A percentile compares a stretch with the other conserved stretches of the same genome.
These are phyloP conservation scores for Anadara kagoshimensis DNA, from an alignment of 1,140 invertebrate genomes.

Conservation along the genomic window DNA sequence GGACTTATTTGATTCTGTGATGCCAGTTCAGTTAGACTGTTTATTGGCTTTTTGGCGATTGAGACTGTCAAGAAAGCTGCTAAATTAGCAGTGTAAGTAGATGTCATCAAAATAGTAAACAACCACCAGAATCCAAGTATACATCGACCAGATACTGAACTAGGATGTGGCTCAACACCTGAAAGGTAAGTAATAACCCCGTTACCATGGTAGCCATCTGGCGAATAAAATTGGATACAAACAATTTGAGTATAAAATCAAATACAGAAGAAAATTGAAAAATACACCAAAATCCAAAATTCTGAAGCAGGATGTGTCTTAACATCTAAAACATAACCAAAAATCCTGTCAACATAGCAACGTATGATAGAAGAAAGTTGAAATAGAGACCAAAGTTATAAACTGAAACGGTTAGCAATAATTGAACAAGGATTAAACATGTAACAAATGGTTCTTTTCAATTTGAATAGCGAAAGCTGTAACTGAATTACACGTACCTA, in stretches of 20 bases:
- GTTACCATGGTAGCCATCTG: not conserved
- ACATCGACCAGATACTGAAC: constrained; percentile 37
- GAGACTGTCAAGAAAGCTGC: constrained; percentile 88
- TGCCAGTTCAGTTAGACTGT: constrained; percentile 88
- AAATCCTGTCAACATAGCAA: no score
- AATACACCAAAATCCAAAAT: not conserved
- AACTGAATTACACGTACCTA: no score
- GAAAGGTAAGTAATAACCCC: not conserved
- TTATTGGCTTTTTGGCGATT: constrained; percentile 42
- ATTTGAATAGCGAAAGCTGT: no score
- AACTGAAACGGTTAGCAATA: no score
- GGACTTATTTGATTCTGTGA: constrained; percentile 86
- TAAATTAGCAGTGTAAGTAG: constrained; percentile 96
- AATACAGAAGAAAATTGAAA: not conserved
- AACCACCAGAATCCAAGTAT: constrained; percentile 93
- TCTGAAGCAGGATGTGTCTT: not conserved
- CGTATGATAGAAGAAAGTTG: no score
- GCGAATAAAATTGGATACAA: not conserved
- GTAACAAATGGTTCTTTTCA: no score
- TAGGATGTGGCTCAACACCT: constrained; percentile 44
- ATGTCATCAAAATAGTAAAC: constrained; percentile 97
- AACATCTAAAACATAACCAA: no score
- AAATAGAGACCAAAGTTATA: no score
- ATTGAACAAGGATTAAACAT: no score
- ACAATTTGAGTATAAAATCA: not conserved